Percentiles rank a stretch among this genome's conserved stretches.
These are phyloP conservation scores for Microcebus murinus DNA, from an alignment of 2,113 vertebrate species.

Conservation along the genomic window DNA sequence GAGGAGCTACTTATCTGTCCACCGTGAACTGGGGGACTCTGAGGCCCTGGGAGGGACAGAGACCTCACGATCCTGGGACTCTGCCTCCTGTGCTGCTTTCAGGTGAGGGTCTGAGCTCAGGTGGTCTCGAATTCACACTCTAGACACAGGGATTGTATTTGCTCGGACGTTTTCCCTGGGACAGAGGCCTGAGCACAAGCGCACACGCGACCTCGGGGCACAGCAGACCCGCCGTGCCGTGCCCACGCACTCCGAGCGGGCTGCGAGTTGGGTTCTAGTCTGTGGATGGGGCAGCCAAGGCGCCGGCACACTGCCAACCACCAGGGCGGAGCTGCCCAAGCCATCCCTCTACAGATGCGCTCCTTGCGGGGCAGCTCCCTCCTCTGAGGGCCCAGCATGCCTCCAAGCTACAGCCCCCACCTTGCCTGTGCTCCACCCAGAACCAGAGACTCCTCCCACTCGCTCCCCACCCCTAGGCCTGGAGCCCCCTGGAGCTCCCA, in stretches of 20 bases:
- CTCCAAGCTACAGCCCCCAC: not conserved
- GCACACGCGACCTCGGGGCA: not conserved
- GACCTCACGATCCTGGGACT: not conserved
- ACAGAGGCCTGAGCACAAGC: not conserved
- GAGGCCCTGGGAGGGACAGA: not conserved
- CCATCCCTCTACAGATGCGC: not conserved
- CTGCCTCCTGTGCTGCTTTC: not conserved
- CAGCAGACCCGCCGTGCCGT: rapidly evolving
- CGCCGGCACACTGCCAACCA: not conserved
- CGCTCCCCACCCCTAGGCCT: not conserved
- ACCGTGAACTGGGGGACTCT: not conserved
- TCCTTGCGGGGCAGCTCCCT: not conserved
- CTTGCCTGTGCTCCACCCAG: not conserved
- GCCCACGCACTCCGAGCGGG: not conserved
- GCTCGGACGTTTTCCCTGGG: not conserved
- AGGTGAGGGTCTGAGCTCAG: not conserved
- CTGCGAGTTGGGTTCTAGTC: not conserved
- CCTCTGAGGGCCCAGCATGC: not conserved
- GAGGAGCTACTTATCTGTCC: not conserved
- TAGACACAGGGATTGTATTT: not conserved
- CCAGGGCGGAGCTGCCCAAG: not conserved
- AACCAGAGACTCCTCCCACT: not conserved
- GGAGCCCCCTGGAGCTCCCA: not conserved
- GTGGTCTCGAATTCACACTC: not conserved
- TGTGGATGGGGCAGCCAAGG: not conserved